Conservation (phyloP, 2,888 invertebrate species). For the Drosophila nigricruria region DNA sequence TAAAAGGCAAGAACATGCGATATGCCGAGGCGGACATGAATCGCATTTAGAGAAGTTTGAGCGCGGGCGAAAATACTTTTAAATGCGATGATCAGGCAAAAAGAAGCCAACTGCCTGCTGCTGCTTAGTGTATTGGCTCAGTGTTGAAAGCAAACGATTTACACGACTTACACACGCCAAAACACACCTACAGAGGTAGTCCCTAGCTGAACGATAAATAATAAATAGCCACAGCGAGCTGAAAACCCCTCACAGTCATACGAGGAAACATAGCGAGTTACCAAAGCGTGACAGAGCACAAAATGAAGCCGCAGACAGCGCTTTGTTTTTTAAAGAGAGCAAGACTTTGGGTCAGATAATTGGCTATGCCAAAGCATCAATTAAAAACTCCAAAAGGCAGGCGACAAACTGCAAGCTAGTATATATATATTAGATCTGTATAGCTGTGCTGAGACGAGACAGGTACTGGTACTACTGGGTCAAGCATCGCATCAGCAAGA, state of each 20-base stretch:
- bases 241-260: slow-evolving; percentile 13
- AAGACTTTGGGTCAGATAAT: slow-evolving; percentile 55
- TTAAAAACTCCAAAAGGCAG: slow-evolving; percentile 65
- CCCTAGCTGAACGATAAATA: slow-evolving; percentile 60
- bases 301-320: slow-evolving; percentile 38
- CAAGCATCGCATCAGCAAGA: not conserved
- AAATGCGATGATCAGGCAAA: slow-evolving; percentile 67
- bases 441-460: slow-evolving; percentile 8
- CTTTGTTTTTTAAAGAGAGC: slow-evolving; percentile 6
- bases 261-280: slow-evolving; percentile 59
- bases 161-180: slow-evolving; percentile 77
- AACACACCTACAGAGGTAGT: slow-evolving; percentile 24
- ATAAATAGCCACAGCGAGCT: slow-evolving; percentile 66
- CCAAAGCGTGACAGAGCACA: slow-evolving; percentile 68
- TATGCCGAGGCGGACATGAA: slow-evolving; percentile 61
- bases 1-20: slow-evolving; percentile 61
- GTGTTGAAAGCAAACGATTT: slow-evolving; percentile 75
- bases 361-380: slow-evolving; percentile 72
- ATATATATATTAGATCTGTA: slow-evolving; percentile 6
- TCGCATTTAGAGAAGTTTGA: slow-evolving; percentile 72
- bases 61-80: slow-evolving; percentile 66
- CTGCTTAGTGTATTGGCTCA: slow-evolving; percentile 22
- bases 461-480: not conserved
- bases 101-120: slow-evolving; percentile 28
- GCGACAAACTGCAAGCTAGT: slow-evolving; percentile 26